Percentiles rank a stretch among this genome's conserved stretches.
Conservation (phyloP, 2,888 invertebrate genomes). For the Busseola fusca region DNA sequence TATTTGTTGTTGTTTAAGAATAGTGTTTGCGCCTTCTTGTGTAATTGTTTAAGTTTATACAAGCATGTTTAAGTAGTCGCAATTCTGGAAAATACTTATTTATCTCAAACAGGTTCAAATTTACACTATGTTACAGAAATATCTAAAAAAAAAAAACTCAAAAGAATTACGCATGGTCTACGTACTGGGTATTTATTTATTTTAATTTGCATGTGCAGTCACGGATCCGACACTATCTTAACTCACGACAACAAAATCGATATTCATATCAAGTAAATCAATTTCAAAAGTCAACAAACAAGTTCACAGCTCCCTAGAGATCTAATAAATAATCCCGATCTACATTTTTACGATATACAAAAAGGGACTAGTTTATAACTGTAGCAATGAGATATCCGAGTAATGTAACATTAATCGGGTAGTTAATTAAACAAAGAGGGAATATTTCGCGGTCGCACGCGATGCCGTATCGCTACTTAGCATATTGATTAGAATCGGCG, state of each 20-base stretch:
- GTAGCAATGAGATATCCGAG: constrained; percentile 65
- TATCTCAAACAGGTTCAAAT: background rate
- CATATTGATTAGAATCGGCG: constrained; percentile 80
- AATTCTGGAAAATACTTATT: background rate
- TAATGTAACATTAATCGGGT: constrained; percentile 73
- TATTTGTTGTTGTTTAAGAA: constrained; percentile 62
- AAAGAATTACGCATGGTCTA: constrained; percentile 4
- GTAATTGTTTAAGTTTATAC: constrained; percentile 17
- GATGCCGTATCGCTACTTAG: constrained; percentile 71
- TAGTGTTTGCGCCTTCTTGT: constrained; percentile 56
- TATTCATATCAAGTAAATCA: constrained; percentile 39
- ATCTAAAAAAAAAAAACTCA: background rate
- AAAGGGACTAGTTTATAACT: constrained; percentile 60
- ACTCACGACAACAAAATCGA: constrained; percentile 34
- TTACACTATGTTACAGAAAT: background rate
- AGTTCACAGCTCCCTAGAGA: constrained; percentile 34
- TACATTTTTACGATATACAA: constrained; percentile 61
- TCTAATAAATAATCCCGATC: constrained; percentile 59
- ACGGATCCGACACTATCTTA: constrained; percentile 18
- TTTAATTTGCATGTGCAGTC: constrained; percentile 35
- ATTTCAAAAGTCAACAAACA: constrained; percentile 42
- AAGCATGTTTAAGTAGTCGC: background rate
- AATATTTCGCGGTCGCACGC: constrained; percentile 67
- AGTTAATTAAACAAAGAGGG: constrained; percentile 70
- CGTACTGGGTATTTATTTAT: background rate